These are phyloP conservation scores for Andrena dorsata DNA, from an alignment of 2,888 invertebrate species.

Conservation along the genomic window DNA sequence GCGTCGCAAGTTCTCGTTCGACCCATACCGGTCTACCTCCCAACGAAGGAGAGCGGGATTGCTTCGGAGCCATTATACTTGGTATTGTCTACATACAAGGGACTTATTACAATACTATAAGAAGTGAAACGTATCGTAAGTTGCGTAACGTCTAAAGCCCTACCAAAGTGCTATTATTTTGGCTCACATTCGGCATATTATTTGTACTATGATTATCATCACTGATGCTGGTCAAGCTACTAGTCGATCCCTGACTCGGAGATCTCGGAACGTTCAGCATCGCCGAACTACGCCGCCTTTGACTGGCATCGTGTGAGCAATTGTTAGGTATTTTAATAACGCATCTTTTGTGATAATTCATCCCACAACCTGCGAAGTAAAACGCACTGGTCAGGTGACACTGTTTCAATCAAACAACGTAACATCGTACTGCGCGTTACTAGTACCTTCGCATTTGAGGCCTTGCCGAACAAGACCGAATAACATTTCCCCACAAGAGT, in stretches of 20 bases:
- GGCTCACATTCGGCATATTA: conserved; percentile 84
- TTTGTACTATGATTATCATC: conserved; percentile 86
- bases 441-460: conserved; percentile 97
- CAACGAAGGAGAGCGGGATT: conserved; percentile 90
- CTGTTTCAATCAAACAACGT: conserved; percentile 37
- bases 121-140: conserved; percentile 17
- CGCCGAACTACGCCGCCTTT: conserved; percentile 82
- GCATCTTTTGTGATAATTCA: conserved; percentile 99
- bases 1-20: conserved; percentile 89
- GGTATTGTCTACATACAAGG: conserved; percentile 78
- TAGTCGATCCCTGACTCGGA: conserved; percentile 91
- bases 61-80: conserved; percentile 85
- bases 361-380: conserved; percentile 93
- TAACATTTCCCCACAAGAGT: conserved; percentile 99
- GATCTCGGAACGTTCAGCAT: conserved; percentile 86
- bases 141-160: conserved; percentile 83
- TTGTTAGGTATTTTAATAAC: conserved; percentile 99
- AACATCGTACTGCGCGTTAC: background rate
- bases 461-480: conserved; percentile 99
- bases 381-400: conserved; percentile 4
- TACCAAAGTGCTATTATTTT: conserved; percentile 91
- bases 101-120: conserved; percentile 31
- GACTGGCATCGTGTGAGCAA: conserved; percentile 89
- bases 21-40: conserved; percentile 90
- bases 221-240: conserved; percentile 87